A percentile compares a stretch with the other conserved stretches of the same genome.
Conservation (phyloP, 2,888 invertebrate genomes). For the Acleris laterana region DNA sequence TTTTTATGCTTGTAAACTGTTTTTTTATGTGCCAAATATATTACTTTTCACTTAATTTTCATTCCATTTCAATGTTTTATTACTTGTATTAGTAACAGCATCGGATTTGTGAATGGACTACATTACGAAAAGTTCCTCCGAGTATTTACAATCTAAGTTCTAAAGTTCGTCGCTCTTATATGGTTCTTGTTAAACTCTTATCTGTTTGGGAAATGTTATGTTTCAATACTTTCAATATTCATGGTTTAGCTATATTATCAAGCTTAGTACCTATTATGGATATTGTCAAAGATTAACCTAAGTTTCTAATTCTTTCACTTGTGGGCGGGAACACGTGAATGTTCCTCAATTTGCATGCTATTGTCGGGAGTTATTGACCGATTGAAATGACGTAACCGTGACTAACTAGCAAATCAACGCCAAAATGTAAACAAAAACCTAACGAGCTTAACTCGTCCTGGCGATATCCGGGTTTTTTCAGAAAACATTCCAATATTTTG, state of each 20-base stretch:
- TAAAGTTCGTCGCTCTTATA: no score
- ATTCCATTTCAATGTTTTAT: no score
- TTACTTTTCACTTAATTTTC: no score
- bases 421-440: constrained; percentile 33
- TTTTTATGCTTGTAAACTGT: no score
- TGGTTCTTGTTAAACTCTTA: background rate
- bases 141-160: no score
- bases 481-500: constrained; percentile 2
- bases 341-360: constrained; percentile 18
- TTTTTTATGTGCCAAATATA: no score
- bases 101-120: no score
- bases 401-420: constrained; percentile 15
- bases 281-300: no score
- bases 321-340: constrained; percentile 17
- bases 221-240: background rate
- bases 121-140: no score
- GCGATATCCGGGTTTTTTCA: constrained; percentile 24
- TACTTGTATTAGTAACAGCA: no score
- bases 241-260: background rate
- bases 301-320: no score
- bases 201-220: background rate
- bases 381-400: constrained; percentile 24
- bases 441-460: constrained; percentile 2
- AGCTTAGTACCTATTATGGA: background rate
- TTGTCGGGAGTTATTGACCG: constrained; percentile 27